Base-by-base conservation (phyloP, 2,797 vertebrate genomes). In the Chelon auratus region DNA sequence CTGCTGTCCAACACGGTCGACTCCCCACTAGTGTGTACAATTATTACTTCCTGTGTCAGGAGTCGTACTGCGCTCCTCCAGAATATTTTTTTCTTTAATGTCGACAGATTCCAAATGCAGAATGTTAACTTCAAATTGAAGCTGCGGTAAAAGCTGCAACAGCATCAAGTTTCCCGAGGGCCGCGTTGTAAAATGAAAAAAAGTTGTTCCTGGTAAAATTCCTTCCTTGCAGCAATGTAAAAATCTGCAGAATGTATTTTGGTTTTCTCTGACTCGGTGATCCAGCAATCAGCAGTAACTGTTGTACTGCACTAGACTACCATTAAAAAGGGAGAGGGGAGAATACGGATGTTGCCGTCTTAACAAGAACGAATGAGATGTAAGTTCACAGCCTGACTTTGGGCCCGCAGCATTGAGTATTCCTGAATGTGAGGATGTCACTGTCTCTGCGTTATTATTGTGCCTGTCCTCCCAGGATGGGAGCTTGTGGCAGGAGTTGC, bases 391-490 rank as follows among this genome's bases (percentile, higher is more conserved):
- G 48, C 18, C 66, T 42, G 75, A 58, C 67, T 63, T 67, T 30
- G 62, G 75, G 87, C 86, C 73, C 68, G 69, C 62, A 87, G 90
- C 77, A 47, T 56, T 79, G 65, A 77, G 68, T 69, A 50, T 85
- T 71, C 68, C 80, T 87, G 55, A 64, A 63, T 86, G 70, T 9
- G 56, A 75, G 45, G 53, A 65, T 66, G 50, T 59, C 72, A 75
- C 62, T 77, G 79, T 87, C 72, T 83, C 83, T 89, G 71, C 68
- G 57, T 89, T 93, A 86, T 83, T 72, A 81, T 62, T 73, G 71
- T 85, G 62, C 61, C 61, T 4, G 20, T 87, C 66, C 77, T 92
- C 78, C 68, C 68, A 75, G 83, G 79, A 77, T 83, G 43, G 53
- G 51, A 77, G 79, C 74, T 80, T 68, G 80, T 85, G 74, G 82